Evolutionary conservation across 2,797 vertebrate species (phyloP), one percentile per base, ranked within the genome.

Genomic region (Aeoliscus strigatus): DNA sequence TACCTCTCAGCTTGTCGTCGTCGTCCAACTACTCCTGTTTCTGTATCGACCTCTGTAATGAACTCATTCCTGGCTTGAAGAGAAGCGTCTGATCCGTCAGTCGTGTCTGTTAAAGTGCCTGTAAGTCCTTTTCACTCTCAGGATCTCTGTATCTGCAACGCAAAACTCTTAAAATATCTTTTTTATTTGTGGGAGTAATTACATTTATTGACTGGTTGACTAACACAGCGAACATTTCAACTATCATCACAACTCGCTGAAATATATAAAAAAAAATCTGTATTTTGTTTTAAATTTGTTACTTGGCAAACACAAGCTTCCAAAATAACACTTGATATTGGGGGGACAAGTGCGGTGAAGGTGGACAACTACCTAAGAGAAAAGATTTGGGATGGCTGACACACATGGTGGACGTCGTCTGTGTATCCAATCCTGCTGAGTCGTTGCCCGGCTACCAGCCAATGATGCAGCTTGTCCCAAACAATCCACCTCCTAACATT

Each of bases 61-160:
- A 53, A 48, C 35, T 23, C n/a, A 51, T 59, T 63, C 44, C 33
- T 36, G 68, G 51, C 66, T 72, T 60, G 45, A 65, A 40, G 63
- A 72, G 66, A 60, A 41, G 27, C 41, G 21, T 45, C 15, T 29
- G 43, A 11, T 49, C 28, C 49, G 40, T 34, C 23, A n/a, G 6
- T 28, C 31, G 51, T 16, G 35, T 32, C 69, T 73, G 32, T 2
- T 46, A n/a, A 45, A 45, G 84, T 88, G 86, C 86, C 87, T 87
- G 74, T 75, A 9, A 55, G 75, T 70, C 52, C 65, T 64, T 42
- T 56, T 48, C 26, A 43, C 52, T 52, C 65, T 66, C 45, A 57
- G 62, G 70, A 75, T 59, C 37, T 51, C 14, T 49, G 17, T 29
- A 26, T 49, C 25, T 37, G 16, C 12, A 54, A 51, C 0, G 1